phyloP scores from a whole-genome alignment of 1,140 invertebrate genomes.

The Aphaenogaster floridana region DNA sequence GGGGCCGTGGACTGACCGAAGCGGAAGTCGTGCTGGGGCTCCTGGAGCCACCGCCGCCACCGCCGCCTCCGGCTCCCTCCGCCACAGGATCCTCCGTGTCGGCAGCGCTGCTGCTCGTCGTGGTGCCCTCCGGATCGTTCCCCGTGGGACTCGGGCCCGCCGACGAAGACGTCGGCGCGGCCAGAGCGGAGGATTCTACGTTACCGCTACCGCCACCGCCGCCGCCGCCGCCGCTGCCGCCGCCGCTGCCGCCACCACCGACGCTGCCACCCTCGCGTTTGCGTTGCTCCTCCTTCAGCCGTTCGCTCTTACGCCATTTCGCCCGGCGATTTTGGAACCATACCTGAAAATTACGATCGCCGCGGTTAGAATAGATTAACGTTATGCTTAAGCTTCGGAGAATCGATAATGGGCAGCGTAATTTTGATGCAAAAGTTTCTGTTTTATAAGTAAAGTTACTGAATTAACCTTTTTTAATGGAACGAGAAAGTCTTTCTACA shows the following conservation, averaged over 20 bases:
- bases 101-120: conserved; percentile 79
- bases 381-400: background rate
- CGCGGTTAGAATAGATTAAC: conserved; percentile 8
- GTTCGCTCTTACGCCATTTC: conserved; percentile 97
- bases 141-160: conserved; percentile 81
- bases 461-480: conserved; percentile 10
- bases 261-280: conserved; percentile 92
- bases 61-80: conserved; percentile 78
- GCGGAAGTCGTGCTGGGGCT: conserved; percentile 86
- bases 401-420: background rate
- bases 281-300: conserved; percentile 95
- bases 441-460: background rate
- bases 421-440: conserved; percentile 5
- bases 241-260: conserved; percentile 87
- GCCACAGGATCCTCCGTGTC: conserved; percentile 80
- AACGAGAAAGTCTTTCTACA: background rate
- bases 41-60: conserved; percentile 79
- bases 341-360: conserved; percentile 88
- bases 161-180: conserved; percentile 81
- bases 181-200: conserved; percentile 66
- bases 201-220: conserved; percentile 47
- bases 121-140: conserved; percentile 74
- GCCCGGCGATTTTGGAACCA: conserved; percentile 98
- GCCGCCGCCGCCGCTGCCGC: conserved; percentile 1
- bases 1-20: conserved; percentile 84